Evolutionary conservation across 2,888 invertebrate species (phyloP).

Genomic region (Seladonia tumulorum): DNA sequence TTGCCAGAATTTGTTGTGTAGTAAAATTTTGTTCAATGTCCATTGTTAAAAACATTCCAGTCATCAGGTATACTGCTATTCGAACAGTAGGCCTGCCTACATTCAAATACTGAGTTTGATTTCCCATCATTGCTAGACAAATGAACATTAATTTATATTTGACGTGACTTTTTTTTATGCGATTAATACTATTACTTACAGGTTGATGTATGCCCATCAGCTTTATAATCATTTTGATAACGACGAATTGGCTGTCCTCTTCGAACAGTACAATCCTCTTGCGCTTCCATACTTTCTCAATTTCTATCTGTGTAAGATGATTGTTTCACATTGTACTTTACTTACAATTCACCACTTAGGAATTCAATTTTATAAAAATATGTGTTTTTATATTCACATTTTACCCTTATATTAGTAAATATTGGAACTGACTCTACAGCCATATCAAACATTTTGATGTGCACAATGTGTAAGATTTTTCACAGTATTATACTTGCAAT

Average conservation of each 20-base stretch:
- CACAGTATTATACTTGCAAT: neutral
- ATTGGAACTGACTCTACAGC: neutral
- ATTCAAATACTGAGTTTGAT: constrained; percentile 64
- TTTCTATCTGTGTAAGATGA: constrained; percentile 12
- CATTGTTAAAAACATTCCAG: constrained; percentile 92
- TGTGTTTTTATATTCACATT: constrained; percentile 6
- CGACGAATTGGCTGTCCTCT: constrained; percentile 78
- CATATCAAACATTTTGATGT: neutral
- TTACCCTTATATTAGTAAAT: constrained; percentile 9
- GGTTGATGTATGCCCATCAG: constrained; percentile 72
- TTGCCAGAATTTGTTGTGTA: constrained; percentile 86
- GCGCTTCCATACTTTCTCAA: constrained; percentile 76
- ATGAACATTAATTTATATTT: neutral
- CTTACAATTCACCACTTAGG: neutral
- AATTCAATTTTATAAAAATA: constrained; percentile 1
- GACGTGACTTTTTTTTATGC: neutral
- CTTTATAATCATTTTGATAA: constrained; percentile 79
- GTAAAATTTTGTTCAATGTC: constrained; percentile 92
- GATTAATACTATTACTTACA: constrained; percentile 64
- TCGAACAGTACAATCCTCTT: constrained; percentile 78
- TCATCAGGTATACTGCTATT: constrained; percentile 91
- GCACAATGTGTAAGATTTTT: neutral
- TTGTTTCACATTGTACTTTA: constrained; percentile 4
- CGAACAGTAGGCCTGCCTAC: constrained; percentile 74
- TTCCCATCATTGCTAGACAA: constrained; percentile 60